Base-by-base conservation (phyloP, 2,888 invertebrate genomes). In the Cantharis rustica region DNA sequence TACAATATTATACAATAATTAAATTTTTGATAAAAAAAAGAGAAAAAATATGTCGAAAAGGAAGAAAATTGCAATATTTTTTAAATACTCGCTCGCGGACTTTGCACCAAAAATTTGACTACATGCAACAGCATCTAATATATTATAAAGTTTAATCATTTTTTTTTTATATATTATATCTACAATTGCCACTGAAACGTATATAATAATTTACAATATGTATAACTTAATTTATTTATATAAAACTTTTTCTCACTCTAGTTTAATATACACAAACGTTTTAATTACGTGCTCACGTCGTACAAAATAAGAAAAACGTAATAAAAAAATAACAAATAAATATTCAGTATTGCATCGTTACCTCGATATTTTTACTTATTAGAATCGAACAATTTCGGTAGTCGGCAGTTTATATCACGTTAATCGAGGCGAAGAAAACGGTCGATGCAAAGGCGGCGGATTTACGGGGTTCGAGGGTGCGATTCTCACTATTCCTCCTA, bases 401-500 rank as follows among this genome's bases (percentile, higher is more conserved):
- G 75, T 75, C 5, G 79, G 79, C 68, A 77, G 75, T 78, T 72
- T 83, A 83, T 88, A 88, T 89, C 89, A 89, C 89, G 89, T 88
- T 81, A 88, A 82, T 80, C 88, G 84, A 11, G 87, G 84, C 23
- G 89, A 88, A 68, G 89, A 88, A 81, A 88, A 89, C 70, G 89
- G 89, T 82, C 89, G 84, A 80, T 89, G 89, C 74, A 89, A 80
- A 10, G 87, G 86, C 20, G 85, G 85, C 23, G 84, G 83, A 73
- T 82, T 84, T 31, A 82, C 78, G 3, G 87, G 85, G 73, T 85
- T 87, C n/a, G 86, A 85, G 10, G 87, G 85, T 9, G 88, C 88
- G 82, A 88, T 88, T 79, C 88, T 81, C 15, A 88, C 88, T 47
- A 88, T 88, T 7, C 88, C 88, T 20, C 85, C 71, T 20, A 76